Evolutionary conservation across 2,797 vertebrate species (phyloP), one percentile per base, ranked within the genome.

Genomic region (Ptychobarbus kaznakovi): DNA sequence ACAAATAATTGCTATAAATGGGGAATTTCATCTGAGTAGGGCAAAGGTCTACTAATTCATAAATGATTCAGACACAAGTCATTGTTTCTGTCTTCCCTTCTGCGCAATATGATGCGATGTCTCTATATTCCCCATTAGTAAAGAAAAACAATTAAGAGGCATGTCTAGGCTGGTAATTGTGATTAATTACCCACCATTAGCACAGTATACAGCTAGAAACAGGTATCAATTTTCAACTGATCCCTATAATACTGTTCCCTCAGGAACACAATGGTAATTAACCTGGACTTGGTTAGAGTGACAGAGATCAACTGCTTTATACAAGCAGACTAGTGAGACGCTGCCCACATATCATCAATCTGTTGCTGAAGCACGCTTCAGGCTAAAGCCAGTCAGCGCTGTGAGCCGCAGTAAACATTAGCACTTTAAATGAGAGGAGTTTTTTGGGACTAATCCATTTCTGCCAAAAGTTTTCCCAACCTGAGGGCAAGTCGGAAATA

Each of bases 151-250:
- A 95, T 94, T 93, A 92, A 89, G 84, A 92, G 83, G 87, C 91
- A 92, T 87, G 93, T 94, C 93, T 91, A 84, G 65, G 78, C 77
- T 86, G 40, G 87, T 95, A 96, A 96, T 95, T 94, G 92, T 95
- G 95, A 96, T 95, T 92, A 94, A 96, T 95, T 94, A 94, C 92
- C 87, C 65, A 53, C 88, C 92, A 91, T 92, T 92, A 89, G 90
- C 89, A 75, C 89, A 86, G 90, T 93, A 90, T 94, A 94, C 90
- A 84, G 86, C 89, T 83, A 82, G 90, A 89, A 92, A 92, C 92
- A 94, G 93, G 93, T 95, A 95, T 95, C 91, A 91, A 94, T 95
- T 96, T 94, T 94, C 91, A 87, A 91, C 89, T 90, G 86, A 90
- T 92, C 92, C 92, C 82, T 86, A n/a, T 78, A 70, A 90, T 82